These are phyloP conservation scores for Drosophila oshimai DNA, from an alignment of 1,140 invertebrate species.

Conservation along the genomic window DNA sequence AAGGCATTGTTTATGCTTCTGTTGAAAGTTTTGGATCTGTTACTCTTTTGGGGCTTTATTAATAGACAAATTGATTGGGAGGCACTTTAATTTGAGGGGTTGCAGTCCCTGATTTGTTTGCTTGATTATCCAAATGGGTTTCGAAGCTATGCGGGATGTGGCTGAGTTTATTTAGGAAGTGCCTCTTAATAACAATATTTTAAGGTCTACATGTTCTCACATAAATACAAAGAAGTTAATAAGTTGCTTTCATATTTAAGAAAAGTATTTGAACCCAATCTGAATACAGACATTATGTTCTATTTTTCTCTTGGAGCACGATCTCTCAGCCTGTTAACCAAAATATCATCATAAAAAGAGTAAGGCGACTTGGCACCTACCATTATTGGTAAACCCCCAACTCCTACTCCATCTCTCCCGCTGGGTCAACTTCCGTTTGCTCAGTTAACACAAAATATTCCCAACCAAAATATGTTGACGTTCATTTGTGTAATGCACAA, in stretches of 20 bases:
- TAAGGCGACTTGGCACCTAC: slow-evolving; percentile 47
- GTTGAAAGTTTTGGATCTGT: slow-evolving; percentile 55
- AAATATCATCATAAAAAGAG: slow-evolving; percentile 45
- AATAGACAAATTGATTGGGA: slow-evolving; percentile 60
- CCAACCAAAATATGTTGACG: slow-evolving; percentile 49
- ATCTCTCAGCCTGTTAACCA: slow-evolving; percentile 51
- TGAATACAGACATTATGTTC: slow-evolving; percentile 15
- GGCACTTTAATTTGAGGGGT: slow-evolving; percentile 38
- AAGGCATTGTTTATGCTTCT: slow-evolving; percentile 71
- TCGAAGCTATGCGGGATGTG: neutral
- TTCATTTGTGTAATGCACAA: slow-evolving; percentile 29
- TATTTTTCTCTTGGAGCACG: slow-evolving; percentile 37
- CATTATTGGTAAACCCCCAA: slow-evolving; percentile 14
- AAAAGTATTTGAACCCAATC: slow-evolving; percentile 6
- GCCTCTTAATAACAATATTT: neutral
- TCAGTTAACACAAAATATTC: slow-evolving; percentile 26
- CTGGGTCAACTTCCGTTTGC: slow-evolving; percentile 60
- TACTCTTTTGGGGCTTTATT: slow-evolving; percentile 43
- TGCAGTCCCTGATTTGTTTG: slow-evolving; percentile 34
- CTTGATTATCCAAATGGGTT: slow-evolving; percentile 11
- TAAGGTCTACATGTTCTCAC: slow-evolving; percentile 7
- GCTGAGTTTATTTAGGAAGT: neutral
- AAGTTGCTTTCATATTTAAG: neutral
- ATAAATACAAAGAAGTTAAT: slow-evolving; percentile 6
- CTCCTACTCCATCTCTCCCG: slow-evolving; percentile 13